Base-by-base conservation (phyloP, 2,888 invertebrate species). In the Elysia crispata region DNA sequence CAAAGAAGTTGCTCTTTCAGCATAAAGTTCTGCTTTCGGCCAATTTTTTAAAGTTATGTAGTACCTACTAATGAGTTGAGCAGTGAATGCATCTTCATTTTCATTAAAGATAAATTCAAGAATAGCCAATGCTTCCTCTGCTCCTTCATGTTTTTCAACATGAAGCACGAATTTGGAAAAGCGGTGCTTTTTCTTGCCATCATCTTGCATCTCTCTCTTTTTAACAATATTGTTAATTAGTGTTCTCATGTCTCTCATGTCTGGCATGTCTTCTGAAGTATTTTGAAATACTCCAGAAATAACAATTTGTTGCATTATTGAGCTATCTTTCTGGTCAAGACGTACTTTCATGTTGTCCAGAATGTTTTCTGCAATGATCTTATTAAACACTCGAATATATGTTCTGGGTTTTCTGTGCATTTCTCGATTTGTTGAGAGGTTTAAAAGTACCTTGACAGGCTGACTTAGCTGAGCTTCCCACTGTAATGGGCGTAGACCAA, bases 391-490 rank as follows among this genome's bases (percentile, higher is more conserved):
- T 31, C 84, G 76, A 11, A 87, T 57, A 50, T 81, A 85, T 86
- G 60, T 83, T 73, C 79, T 82, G 60, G 54, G 80, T 67, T 67
- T 79, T 3, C 66, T 67, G 82, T 64, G 72, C 78, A 76, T 80
- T 54, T 77, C 85, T 83, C 85, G 86, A 84, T 77, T 81, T 20
- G 83, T 77, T n/a, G 81, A 82, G 77, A 85, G 79, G 75, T 87
- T 87, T 1, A 86, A 76, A 6, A 87, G 82, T 11, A 87, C 82
- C 64, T 81, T 80, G 20, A 84, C 54, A 1, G 83, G 78, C 31
- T 80, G 62, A 64, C 86, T 85, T 0, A 87, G 70, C 5, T 75
- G 76, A 25, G 81, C 77, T 70, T 86, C 86, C 87, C 87, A 87
- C 6, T 64, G 72, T n/a, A 54, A 25, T n/a, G 75, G 73, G 20